Evolutionary conservation across 1,140 invertebrate genomes (phyloP), one percentile per base, ranked within the genome.

Genomic region (Planococcus citri): DNA sequence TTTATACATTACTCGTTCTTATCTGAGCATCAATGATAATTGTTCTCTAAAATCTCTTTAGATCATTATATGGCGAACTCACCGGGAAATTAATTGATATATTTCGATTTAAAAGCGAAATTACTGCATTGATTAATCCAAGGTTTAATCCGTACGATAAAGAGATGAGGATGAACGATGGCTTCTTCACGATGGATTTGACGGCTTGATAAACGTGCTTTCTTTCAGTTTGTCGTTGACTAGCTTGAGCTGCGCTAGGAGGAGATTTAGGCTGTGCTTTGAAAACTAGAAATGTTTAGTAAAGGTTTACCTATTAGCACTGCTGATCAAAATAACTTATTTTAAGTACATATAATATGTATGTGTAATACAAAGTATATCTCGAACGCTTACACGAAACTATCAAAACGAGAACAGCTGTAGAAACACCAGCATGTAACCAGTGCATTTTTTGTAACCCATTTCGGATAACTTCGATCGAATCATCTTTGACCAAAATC

Each of bases 91-190:
- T 37, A 8, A 37, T 37, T 14, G 14, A 14, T 6, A 37, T 14
- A 8, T 8, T 14, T 37, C 14, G 85, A 78, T 91, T 94, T n/a
- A 97, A 83, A 1, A 95, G 83, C 0, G 94, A 96, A 1, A 92
- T 94, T 71, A 97, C 89, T 0, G 92, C 94, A 77, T 97, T 97
- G 81, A 95, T 97, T 3, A 90, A 88, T 0, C 94, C 94, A 4
- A 93, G 90, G 77, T 96, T 97, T 72, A 95, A 87, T 1, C 91
- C 93, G 77, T 97, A 96, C 9, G 90, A 90, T 20, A 92, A 74
- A 9, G 94, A 79, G 0, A 96, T 83, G 1, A 95, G 77, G 21
- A 92, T 77, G 76, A 92, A 96, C 72, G 89, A 87, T 9, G 78
- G 75, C 78, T 94, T 94, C 27, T 80, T 86, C 1, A 88, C 71